phyloP scores from a whole-genome alignment of 2,113 vertebrate species.

The Myxocyprinus asiaticus region DNA sequence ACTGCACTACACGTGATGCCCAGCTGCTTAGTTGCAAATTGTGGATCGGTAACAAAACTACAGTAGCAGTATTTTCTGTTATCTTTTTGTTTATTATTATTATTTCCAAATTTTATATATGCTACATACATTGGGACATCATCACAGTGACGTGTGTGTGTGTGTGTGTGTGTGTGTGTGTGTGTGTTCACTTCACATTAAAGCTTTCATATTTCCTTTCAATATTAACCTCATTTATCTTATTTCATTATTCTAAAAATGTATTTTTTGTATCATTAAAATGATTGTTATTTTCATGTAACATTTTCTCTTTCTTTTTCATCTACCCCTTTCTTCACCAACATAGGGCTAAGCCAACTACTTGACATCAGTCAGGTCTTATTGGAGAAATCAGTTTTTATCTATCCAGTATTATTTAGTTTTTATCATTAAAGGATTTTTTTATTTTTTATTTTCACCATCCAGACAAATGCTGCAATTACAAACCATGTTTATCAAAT shows the following conservation, averaged over 20 bases:
- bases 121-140: too few species aligned
- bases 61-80: background rate
- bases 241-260: slow-evolving; percentile 38
- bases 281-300: slow-evolving; percentile 17
- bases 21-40: slow-evolving; percentile 85
- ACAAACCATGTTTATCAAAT: slow-evolving; percentile 33
- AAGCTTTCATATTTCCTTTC: slow-evolving; percentile 1
- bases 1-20: slow-evolving; percentile 89
- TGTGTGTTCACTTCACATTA: slow-evolving; percentile 22
- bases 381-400: background rate
- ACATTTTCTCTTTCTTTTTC: background rate
- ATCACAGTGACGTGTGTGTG: too few species aligned
- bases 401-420: slow-evolving; percentile 31
- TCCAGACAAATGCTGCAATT: slow-evolving; percentile 52
- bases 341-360: slow-evolving; percentile 30
- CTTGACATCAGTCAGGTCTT: slow-evolving; percentile 10
- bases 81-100: slow-evolving; percentile 38
- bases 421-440: slow-evolving; percentile 33
- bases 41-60: slow-evolving; percentile 69
- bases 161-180: background rate
- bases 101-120: background rate
- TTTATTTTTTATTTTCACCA: slow-evolving; percentile 38
- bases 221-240: slow-evolving; percentile 29
- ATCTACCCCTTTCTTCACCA: slow-evolving; percentile 3
- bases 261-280: slow-evolving; percentile 4